Percentiles rank a stretch among this genome's conserved stretches.
These are phyloP conservation scores for Stenolophus ochropezus DNA, from an alignment of 2,888 invertebrate species.

Conservation along the genomic window DNA sequence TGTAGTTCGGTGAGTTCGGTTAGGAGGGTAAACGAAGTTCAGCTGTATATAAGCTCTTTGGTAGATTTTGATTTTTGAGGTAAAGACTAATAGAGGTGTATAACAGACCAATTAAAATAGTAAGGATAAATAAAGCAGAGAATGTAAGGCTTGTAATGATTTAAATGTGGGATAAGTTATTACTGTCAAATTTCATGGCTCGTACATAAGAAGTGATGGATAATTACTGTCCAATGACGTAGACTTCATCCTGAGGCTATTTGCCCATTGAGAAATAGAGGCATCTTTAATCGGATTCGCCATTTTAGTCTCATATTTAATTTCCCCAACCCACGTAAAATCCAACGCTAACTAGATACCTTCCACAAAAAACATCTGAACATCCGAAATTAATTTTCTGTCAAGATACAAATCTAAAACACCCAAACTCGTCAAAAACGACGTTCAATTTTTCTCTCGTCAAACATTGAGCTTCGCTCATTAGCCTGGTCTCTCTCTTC, in stretches of 20 bases:
- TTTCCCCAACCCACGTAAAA: constrained; percentile 45
- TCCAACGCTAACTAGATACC: constrained; percentile 23
- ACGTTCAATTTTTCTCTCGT: constrained; percentile 52
- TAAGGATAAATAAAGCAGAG: not conserved
- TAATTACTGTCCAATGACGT: not conserved
- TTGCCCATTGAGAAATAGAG: constrained; percentile 11
- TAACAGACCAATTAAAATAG: not conserved
- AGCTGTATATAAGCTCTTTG: too few species aligned
- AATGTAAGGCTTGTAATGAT: not conserved
- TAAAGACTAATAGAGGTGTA: too few species aligned
- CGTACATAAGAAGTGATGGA: not conserved
- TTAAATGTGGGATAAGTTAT: not conserved
- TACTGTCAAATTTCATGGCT: not conserved
- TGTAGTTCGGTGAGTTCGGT: too few species aligned
- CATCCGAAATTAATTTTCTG: constrained; percentile 47
- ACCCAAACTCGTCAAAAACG: constrained; percentile 53
- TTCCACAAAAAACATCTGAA: constrained; percentile 37
- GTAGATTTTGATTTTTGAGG: too few species aligned
- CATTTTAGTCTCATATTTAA: constrained; percentile 20
- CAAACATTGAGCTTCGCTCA: constrained; percentile 42
- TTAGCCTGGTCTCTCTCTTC: constrained; percentile 16
- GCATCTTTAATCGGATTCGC: constrained; percentile 37
- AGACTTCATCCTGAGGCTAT: not conserved
- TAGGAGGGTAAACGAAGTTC: too few species aligned
- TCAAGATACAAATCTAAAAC: constrained; percentile 52